These are phyloP conservation scores for Corvus cornix DNA, from an alignment of 2,113 vertebrate genomes.

Conservation along the genomic window DNA sequence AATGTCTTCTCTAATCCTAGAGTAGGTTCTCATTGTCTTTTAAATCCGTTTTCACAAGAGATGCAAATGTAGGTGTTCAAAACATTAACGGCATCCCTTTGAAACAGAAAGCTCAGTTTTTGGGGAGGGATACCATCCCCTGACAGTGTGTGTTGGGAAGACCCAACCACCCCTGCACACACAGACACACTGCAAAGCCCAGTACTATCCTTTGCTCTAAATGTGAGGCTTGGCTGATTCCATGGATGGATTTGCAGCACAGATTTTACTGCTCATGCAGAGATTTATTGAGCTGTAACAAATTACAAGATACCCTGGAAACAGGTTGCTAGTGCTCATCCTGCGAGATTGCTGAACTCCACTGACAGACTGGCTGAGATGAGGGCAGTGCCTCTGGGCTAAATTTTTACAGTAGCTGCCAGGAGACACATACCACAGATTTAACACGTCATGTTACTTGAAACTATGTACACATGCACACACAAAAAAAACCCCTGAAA, in stretches of 20 bases:
- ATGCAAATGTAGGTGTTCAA: not conserved
- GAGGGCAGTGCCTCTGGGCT: not conserved
- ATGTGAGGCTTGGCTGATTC: not conserved
- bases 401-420: conserved; percentile 3
- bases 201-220: not conserved
- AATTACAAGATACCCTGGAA: not conserved
- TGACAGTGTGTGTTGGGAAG: not conserved
- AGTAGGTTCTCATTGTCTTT: not conserved
- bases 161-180: not conserved
- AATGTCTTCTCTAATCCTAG: not conserved
- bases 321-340: not conserved
- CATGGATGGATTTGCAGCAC: not conserved
- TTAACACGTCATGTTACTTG: not conserved
- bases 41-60: not conserved
- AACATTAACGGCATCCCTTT: not conserved
- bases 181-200: not conserved
- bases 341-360: not conserved
- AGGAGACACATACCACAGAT: not conserved
- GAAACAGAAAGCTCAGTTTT: not conserved
- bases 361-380: not conserved
- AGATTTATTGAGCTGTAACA: conserved; percentile 32
- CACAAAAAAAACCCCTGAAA: not conserved
- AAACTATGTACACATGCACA: not conserved
- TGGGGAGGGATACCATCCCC: not conserved
- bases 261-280: not conserved